These are phyloP conservation scores for Decapterus maruadsi DNA, from an alignment of 2,797 vertebrate species.

Conservation along the genomic window DNA sequence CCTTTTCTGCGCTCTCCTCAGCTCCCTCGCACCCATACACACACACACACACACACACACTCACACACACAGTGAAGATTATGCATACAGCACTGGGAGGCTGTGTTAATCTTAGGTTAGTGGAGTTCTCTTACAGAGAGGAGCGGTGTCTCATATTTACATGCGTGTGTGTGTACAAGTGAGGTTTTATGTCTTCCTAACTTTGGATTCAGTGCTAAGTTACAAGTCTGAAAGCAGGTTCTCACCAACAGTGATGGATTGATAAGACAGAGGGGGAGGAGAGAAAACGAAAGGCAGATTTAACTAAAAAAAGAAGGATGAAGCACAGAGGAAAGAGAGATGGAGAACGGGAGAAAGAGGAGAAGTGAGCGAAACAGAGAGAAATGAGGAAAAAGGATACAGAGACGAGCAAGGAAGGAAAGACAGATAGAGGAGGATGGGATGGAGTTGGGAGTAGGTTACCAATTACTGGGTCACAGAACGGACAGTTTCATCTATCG, in stretches of 20 bases:
- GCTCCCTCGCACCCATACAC: slow-evolving; percentile 14
- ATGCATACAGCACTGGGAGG: slow-evolving; percentile 49
- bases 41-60: slow-evolving; percentile 5
- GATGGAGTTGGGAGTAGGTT: slow-evolving; percentile 56
- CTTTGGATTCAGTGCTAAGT: slow-evolving; percentile 26
- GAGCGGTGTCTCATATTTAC: slow-evolving; percentile 24
- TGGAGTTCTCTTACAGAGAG: slow-evolving; percentile 37
- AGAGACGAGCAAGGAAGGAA: slow-evolving; percentile 32
- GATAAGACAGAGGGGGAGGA: background rate
- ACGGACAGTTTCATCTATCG: slow-evolving; percentile 64
- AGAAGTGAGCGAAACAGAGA: background rate
- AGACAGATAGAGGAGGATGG: slow-evolving; percentile 42
- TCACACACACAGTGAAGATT: slow-evolving; percentile 38
- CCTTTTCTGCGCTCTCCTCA: slow-evolving; percentile 31
- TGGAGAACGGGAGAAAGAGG: background rate
- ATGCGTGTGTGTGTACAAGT: background rate
- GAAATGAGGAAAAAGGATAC: slow-evolving; percentile 39
- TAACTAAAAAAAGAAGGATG: slow-evolving; percentile 6
- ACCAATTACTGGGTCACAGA: slow-evolving; percentile 68
- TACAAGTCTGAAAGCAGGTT: slow-evolving; percentile 18
- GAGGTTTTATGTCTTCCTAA: slow-evolving; percentile 26
- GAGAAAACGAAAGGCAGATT: slow-evolving; percentile 6
- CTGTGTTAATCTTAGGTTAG: slow-evolving; percentile 64
- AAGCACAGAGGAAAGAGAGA: slow-evolving; percentile 14
- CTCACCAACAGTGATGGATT: background rate